Base-by-base conservation (phyloP, 1,140 invertebrate species). In the Daktulosphaira vitifoliae region DNA sequence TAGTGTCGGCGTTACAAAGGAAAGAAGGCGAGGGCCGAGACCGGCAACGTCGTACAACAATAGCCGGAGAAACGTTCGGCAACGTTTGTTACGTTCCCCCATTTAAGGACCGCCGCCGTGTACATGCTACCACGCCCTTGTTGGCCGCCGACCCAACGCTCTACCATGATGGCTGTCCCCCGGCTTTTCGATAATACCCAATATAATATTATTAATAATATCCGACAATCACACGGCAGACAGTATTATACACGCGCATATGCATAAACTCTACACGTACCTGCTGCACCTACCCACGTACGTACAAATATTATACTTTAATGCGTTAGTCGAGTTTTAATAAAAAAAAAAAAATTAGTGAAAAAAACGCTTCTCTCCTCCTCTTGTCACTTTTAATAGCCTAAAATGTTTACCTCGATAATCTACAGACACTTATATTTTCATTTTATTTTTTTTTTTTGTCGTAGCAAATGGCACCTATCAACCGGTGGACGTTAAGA, bases 401-500 rank as follows among this genome's bases (percentile, higher is more conserved):
- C n/a, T n/a, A n/a, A n/a, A n/a, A n/a, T n/a, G n/a, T n/a, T n/a
- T n/a, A n/a, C n/a, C n/a, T n/a, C n/a, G n/a, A n/a, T n/a, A n/a
- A n/a, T n/a, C n/a, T n/a, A n/a, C n/a, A n/a, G n/a, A n/a, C n/a
- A n/a, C n/a, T n/a, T n/a, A n/a, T n/a, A n/a, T n/a, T n/a, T n/a
- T n/a, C 29, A 11, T 33, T 5, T 52, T 59, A n/a, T 56, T 11
- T 48, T 53, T 23, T 22, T 46, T 67, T 54, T 74, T 73, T 80
- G 72, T 85, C 82, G 68, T 82, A 93, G 90, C 87, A 4, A 91
- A 90, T 76, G 89, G 89, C 38, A 82, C 82, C 3, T 93, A 84
- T 74, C 87, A 89, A 75, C 89, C 89, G 6, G 90, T 89, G 65
- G 91, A 91, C 85, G 94, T 92, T 37, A 97, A 97, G 76, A 80